phyloP scores from a whole-genome alignment of 2,113 vertebrate genomes.

The Acrocephalus arundinaceus region DNA sequence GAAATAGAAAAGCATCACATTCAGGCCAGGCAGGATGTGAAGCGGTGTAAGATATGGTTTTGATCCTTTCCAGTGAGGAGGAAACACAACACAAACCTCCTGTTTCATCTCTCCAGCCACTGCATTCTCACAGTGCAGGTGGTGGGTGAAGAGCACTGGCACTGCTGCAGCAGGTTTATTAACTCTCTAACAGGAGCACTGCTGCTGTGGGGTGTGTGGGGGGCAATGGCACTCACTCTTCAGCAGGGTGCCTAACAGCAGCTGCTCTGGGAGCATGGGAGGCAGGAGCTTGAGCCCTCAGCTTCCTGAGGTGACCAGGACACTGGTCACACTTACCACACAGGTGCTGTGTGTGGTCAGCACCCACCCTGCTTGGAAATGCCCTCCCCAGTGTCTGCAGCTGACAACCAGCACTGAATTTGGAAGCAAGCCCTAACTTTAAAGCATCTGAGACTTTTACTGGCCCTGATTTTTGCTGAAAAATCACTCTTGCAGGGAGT shows the following conservation, averaged over 20 bases:
- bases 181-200: not conserved
- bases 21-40: not conserved
- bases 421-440: not conserved
- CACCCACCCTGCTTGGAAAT: not conserved
- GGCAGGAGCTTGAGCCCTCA: not conserved
- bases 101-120: not conserved
- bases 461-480: not conserved
- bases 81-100: not conserved
- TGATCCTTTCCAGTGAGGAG: not conserved
- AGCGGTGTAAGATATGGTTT: not conserved
- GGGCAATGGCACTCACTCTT: rapidly evolving
- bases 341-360: rapidly evolving
- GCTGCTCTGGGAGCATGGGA: not conserved
- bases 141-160: not conserved
- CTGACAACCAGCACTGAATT: not conserved
- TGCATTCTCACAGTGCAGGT: not conserved
- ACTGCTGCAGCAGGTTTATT: not conserved
- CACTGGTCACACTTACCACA: too few relatives aligned
- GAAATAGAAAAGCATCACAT: not conserved
- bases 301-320: too few relatives aligned
- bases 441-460: not conserved
- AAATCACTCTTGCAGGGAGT: not conserved
- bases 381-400: not conserved
- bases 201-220: not conserved
- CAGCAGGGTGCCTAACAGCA: not conserved